These are phyloP conservation scores for Mesocricetus auratus DNA, from an alignment of 2,113 vertebrate species.

Conservation along the genomic window DNA sequence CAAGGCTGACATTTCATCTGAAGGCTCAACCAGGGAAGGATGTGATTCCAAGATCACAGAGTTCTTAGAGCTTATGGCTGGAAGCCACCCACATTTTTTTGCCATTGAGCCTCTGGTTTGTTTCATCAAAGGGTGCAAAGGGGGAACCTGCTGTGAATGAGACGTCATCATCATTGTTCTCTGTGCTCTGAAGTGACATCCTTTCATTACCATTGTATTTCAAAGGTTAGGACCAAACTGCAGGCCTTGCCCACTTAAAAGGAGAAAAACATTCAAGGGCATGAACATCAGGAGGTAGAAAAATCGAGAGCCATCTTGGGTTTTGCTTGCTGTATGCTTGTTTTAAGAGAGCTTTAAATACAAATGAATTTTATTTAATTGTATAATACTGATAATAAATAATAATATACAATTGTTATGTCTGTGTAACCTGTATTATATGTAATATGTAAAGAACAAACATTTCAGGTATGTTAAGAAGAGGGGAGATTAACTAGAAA, in stretches of 20 bases:
- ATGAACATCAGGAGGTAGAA: background rate
- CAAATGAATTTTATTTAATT: background rate
- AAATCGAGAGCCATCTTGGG: background rate
- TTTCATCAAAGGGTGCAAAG: background rate
- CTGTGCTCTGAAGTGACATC: background rate
- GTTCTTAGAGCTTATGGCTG: background rate
- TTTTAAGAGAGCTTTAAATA: background rate
- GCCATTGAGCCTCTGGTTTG: background rate
- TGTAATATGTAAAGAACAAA: background rate
- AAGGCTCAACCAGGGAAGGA: background rate
- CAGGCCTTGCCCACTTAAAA: background rate
- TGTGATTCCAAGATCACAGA: background rate
- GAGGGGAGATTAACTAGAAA: background rate
- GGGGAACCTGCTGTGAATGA: background rate
- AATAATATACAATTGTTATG: background rate
- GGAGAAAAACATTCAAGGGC: background rate
- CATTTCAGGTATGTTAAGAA: background rate
- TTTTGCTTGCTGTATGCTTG: background rate
- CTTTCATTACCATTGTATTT: background rate
- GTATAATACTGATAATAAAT: background rate
- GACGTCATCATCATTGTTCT: background rate
- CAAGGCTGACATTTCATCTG: background rate
- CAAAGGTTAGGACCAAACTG: background rate
- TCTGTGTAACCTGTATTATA: background rate
- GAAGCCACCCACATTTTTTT: background rate